Evolutionary conservation across 2,888 invertebrate genomes (phyloP).

Genomic region (Nasonia oneida): DNA sequence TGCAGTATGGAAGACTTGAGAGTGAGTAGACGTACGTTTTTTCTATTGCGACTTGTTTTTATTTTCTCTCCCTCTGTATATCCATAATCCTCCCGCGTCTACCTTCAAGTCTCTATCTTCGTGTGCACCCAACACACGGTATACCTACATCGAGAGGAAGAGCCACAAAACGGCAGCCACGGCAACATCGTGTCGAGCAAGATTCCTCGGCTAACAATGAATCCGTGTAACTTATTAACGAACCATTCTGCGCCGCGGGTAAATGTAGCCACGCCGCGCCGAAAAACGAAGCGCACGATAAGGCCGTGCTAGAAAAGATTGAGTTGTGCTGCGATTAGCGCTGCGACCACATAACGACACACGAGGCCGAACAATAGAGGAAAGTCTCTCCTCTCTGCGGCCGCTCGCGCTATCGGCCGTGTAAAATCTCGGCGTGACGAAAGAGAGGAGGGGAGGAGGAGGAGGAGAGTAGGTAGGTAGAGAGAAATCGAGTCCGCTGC

Average conservation of each 20-base stretch:
- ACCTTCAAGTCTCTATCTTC: background rate
- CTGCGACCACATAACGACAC: constrained; percentile 18
- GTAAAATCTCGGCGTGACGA: constrained; percentile 65
- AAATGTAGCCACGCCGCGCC: background rate
- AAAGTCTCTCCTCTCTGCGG: constrained; percentile 25
- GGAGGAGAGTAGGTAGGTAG: background rate
- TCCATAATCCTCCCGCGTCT: background rate
- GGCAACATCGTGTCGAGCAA: background rate
- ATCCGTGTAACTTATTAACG: constrained; percentile 41
- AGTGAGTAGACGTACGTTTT: constrained; percentile 69
- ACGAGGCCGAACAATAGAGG: constrained; percentile 54
- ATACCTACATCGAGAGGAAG: background rate
- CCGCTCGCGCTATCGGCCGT: constrained; percentile 59
- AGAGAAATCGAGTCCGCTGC: constrained; percentile 58
- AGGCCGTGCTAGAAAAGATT: constrained; percentile 35
- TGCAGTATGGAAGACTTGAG: constrained; percentile 76
- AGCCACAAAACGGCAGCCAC: background rate
- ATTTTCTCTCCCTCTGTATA: background rate
- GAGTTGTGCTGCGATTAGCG: constrained; percentile 61
- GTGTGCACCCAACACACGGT: background rate
- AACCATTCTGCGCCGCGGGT: background rate
- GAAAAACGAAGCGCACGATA: background rate
- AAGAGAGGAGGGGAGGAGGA: constrained; percentile 20
- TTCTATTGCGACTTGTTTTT: background rate
- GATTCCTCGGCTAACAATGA: constrained; percentile 35